Evolutionary conservation across 1,140 invertebrate species (phyloP).

Genomic region (Aphelenchoides avenae): DNA sequence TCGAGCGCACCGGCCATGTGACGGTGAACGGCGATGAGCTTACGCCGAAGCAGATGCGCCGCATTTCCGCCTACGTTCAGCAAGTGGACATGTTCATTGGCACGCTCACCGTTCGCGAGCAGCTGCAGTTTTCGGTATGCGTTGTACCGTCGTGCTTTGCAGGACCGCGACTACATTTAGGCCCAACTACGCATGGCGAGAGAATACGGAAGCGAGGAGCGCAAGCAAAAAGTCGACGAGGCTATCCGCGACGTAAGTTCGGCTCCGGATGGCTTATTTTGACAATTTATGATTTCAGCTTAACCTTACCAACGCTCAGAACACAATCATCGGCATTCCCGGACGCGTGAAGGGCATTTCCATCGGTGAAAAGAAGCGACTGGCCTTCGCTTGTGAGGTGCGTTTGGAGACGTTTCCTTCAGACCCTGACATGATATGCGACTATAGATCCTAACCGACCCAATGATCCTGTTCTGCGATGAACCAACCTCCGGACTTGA

Average conservation of each 20-base stretch:
- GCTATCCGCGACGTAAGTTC: slow-evolving; percentile 3
- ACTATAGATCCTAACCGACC: slow-evolving; percentile 70
- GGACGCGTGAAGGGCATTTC: slow-evolving; percentile 30
- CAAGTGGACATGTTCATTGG: slow-evolving; percentile 64
- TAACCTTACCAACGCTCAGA: slow-evolving; percentile 26
- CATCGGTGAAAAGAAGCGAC: slow-evolving; percentile 61
- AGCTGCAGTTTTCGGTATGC: slow-evolving; percentile 63
- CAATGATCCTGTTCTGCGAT: slow-evolving; percentile 72
- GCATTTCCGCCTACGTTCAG: slow-evolving; percentile 63
- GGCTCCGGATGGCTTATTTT: neutral
- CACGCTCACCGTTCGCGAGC: slow-evolving; percentile 64
- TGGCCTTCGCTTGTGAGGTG: slow-evolving; percentile 64
- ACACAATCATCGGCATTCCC: slow-evolving; percentile 30
- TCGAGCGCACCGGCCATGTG: slow-evolving; percentile 47
- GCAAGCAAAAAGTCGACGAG: slow-evolving; percentile 17
- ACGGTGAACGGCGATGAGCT: slow-evolving; percentile 40
- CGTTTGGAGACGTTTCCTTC: slow-evolving; percentile 24
- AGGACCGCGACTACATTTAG: no score
- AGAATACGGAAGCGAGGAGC: neutral
- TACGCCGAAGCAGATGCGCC: slow-evolving; percentile 47
- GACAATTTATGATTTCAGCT: slow-evolving; percentile 61
- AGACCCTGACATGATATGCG: slow-evolving; percentile 24
- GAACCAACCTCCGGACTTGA: slow-evolving; percentile 76
- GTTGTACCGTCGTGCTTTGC: no score
- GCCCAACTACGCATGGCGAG: slow-evolving; percentile 40